Percentiles rank a stretch among this genome's conserved stretches.
Conservation (phyloP, 2,113 vertebrate genomes). For the Rutilus rutilus region DNA sequence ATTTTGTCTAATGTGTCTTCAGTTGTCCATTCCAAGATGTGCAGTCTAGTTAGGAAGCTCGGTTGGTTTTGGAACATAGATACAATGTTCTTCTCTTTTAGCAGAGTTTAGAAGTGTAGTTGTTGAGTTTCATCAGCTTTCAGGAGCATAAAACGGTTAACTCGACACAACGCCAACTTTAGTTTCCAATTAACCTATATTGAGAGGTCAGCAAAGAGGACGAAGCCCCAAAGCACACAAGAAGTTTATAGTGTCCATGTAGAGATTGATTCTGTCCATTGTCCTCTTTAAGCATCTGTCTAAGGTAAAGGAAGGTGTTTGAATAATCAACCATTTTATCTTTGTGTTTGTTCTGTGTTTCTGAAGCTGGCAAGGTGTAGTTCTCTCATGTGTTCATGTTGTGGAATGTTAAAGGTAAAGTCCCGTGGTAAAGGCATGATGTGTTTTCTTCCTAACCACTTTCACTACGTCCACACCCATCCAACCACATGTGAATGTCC, state of each 20-base stretch:
- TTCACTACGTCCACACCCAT: constrained; percentile 38
- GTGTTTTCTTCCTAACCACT: constrained; percentile 37
- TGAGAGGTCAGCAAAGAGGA: constrained; percentile 21
- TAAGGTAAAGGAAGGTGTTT: constrained; percentile 2
- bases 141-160: background rate
- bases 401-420: constrained; percentile 70
- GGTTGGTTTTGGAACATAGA: background rate
- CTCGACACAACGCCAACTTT: background rate
- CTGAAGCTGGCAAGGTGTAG: constrained; percentile 63
- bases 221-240: background rate
- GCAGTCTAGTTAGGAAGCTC: background rate
- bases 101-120: background rate
- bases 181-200: constrained; percentile 44
- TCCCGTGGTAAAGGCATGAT: constrained; percentile 54
- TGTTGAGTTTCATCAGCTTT: background rate
- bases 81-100: background rate
- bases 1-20: background rate
- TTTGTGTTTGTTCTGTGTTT: constrained; percentile 59
- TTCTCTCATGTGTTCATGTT: constrained; percentile 64
- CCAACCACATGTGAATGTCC: constrained; percentile 47
- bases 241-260: background rate
- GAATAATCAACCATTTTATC: constrained; percentile 52
- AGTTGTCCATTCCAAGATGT: background rate
- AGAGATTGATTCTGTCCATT: background rate
- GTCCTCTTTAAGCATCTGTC: background rate